A percentile compares a stretch with the other conserved stretches of the same genome.
These are phyloP conservation scores for Vollenhovia emeryi DNA, from an alignment of 1,140 invertebrate species.

Conservation along the genomic window DNA sequence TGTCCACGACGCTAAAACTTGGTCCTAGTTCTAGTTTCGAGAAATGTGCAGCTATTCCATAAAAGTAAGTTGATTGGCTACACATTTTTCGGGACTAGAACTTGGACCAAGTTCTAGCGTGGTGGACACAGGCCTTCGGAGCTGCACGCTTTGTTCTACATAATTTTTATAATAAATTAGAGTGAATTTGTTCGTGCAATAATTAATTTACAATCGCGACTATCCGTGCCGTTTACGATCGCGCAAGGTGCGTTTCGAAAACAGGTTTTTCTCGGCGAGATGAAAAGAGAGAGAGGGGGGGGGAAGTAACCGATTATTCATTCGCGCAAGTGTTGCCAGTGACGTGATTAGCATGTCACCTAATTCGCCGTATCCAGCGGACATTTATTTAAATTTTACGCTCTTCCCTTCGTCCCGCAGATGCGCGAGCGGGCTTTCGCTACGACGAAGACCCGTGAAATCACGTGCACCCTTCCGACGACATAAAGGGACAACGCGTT, in stretches of 20 bases:
- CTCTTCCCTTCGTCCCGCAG: slow-evolving; percentile 76
- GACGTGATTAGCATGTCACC: slow-evolving; percentile 83
- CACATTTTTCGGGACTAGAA: too few relatives aligned
- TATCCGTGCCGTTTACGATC: neutral
- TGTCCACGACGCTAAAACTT: too few relatives aligned
- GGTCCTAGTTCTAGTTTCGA: too few relatives aligned
- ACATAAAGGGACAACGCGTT: slow-evolving; percentile 66
- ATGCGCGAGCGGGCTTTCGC: slow-evolving; percentile 64
- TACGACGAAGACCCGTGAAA: slow-evolving; percentile 79
- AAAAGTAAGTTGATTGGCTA: too few relatives aligned
- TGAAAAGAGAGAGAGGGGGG: neutral
- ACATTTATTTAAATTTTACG: slow-evolving; percentile 85
- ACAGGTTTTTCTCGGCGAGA: slow-evolving; percentile 72
- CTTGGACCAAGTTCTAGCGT: too few relatives aligned
- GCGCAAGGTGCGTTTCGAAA: slow-evolving; percentile 16
- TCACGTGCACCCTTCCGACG: slow-evolving; percentile 67
- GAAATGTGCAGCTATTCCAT: too few relatives aligned
- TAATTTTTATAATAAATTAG: neutral
- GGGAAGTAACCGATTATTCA: slow-evolving; percentile 73
- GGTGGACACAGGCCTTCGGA: too few relatives aligned
- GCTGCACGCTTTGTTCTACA: neutral
- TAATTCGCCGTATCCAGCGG: slow-evolving; percentile 79
- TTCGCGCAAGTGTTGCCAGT: slow-evolving; percentile 59
- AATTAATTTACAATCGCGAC: neutral
- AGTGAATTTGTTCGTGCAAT: neutral